A percentile compares a stretch with the other conserved stretches of the same genome.
Evolutionary conservation across 2,888 invertebrate species (phyloP).

Genomic region (Limnephilus lunatus): DNA sequence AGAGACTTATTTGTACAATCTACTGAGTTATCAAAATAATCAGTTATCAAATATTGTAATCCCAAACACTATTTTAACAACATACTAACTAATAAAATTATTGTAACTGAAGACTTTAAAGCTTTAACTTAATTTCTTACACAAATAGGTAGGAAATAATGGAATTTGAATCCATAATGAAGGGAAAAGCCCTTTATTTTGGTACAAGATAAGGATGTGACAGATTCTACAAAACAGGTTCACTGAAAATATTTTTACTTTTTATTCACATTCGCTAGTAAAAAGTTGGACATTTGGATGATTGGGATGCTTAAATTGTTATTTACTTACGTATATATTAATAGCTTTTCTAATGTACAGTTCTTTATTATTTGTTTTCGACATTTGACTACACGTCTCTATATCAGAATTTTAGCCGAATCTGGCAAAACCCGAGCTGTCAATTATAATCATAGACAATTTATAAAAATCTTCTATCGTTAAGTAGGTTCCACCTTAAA

Average conservation of each 20-base stretch:
- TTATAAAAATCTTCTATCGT: not conserved
- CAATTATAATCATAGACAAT: slow-evolving; percentile 29
- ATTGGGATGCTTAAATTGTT: not conserved
- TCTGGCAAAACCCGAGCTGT: slow-evolving; percentile 36
- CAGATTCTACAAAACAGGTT: not conserved
- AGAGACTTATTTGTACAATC: not conserved
- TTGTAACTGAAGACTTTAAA: not conserved
- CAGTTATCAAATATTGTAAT: not conserved
- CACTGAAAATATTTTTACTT: not conserved
- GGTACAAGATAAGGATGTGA: not conserved
- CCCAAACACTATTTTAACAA: not conserved
- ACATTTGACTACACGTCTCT: slow-evolving; percentile 36
- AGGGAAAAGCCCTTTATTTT: not conserved
- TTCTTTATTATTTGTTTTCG: slow-evolving; percentile 28
- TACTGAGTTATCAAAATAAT: not conserved
- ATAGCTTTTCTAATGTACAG: slow-evolving; percentile 34
- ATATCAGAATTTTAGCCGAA: slow-evolving; percentile 14
- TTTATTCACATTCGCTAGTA: not conserved
- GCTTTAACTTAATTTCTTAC: not conserved
- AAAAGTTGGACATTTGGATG: not conserved
- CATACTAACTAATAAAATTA: not conserved
- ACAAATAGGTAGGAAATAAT: not conserved
- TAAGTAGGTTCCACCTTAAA: not conserved
- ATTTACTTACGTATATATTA: slow-evolving; percentile 36
- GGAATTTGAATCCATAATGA: not conserved